Conservation (phyloP, 53 echinoderm and acorn worm species). For the Holothuria scabra region DNA sequence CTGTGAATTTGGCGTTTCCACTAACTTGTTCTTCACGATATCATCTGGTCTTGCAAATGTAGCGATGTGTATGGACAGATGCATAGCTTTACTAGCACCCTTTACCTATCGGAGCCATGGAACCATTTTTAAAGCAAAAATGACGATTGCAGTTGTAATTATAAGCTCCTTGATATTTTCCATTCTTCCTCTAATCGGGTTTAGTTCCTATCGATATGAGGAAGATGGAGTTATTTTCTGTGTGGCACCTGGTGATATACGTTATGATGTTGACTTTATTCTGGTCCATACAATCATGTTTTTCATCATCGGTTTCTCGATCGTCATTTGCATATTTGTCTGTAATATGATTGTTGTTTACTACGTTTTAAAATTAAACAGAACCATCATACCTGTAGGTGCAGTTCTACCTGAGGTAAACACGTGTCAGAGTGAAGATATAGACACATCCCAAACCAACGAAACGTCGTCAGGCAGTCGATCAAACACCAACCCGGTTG, state of each 20-base stretch:
- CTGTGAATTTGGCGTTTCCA: slow-evolving; percentile 66
- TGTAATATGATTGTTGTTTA: slow-evolving; percentile 64
- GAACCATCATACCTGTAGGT: too few species aligned
- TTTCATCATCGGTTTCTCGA: slow-evolving; percentile 57
- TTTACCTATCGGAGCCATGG: slow-evolving; percentile 68
- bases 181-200: slow-evolving; percentile 60
- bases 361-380: slow-evolving; percentile 39
- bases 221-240: slow-evolving; percentile 16
- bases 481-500: too few species aligned
- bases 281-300: slow-evolving; percentile 59
- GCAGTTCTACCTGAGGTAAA: too few species aligned
- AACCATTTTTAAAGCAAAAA: slow-evolving; percentile 56
- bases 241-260: slow-evolving; percentile 69
- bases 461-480: too few species aligned
- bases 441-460: too few species aligned
- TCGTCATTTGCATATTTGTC: slow-evolving; percentile 52
- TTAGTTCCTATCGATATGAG: slow-evolving; percentile 58
- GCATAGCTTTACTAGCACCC: slow-evolving; percentile 66
- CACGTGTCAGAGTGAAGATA: too few species aligned
- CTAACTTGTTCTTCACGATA: slow-evolving; percentile 69
- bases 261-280: slow-evolving; percentile 29
- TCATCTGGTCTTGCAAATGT: slow-evolving; percentile 68
- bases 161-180: slow-evolving; percentile 27
- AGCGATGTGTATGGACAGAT: slow-evolving; percentile 71
- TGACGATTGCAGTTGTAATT: slow-evolving; percentile 40